phyloP scores from a whole-genome alignment of 2,888 invertebrate species.

The Euplagia quadripunctaria region DNA sequence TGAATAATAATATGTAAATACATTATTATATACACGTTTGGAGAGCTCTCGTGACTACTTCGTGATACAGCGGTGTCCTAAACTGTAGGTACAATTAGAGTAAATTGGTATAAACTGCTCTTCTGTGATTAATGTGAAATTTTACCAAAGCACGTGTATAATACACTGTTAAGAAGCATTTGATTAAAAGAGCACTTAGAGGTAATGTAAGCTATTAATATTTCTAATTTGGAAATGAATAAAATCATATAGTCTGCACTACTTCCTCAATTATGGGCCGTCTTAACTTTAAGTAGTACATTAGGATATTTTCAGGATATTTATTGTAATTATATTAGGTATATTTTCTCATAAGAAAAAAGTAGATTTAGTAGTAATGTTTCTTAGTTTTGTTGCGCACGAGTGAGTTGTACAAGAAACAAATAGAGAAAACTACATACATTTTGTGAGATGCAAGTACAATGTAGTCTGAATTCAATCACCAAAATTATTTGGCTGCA shows the following conservation, averaged over 20 bases:
- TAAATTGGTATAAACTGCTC: conserved; percentile 26
- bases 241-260: not conserved
- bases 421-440: not conserved
- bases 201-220: not conserved
- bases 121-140: conserved; percentile 12
- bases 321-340: too few species aligned
- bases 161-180: not conserved
- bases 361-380: not conserved
- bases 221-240: not conserved
- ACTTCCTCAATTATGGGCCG: not conserved
- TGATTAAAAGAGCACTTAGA: not conserved
- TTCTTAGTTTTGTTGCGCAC: not conserved
- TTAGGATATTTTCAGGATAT: not conserved
- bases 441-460: not conserved
- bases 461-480: conserved; percentile 32
- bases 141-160: not conserved
- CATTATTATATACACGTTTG: conserved; percentile 69
- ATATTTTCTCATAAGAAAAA: too few species aligned
- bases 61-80: conserved; percentile 39
- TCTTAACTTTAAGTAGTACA: not conserved
- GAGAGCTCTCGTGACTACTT: conserved; percentile 49
- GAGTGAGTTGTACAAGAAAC: not conserved
- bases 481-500: conserved; percentile 45
- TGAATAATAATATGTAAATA: conserved; percentile 84
- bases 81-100: conserved; percentile 42